Base-by-base conservation (phyloP, 30 jellyfish, hydroid and myxozoan species). In the Phacellophora camtschatica region DNA sequence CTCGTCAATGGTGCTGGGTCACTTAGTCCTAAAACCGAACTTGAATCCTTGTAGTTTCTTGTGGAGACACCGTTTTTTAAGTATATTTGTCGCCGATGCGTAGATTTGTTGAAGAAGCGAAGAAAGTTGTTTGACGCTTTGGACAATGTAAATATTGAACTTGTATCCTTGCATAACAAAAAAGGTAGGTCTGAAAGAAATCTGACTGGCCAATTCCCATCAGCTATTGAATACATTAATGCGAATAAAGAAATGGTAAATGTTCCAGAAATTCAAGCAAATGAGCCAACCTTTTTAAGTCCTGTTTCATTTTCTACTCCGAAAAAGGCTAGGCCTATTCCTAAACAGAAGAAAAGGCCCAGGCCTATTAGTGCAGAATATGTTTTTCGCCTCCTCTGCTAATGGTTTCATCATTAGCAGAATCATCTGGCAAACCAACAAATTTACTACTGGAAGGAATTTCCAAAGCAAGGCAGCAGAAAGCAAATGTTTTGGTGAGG, bases 11-110 rank as follows among this genome's bases (percentile, higher is more conserved):
- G 53, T 39, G 53, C 53, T 39, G 53, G 53, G 10, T 39, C 53
- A 8, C 13, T 39, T 39, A 39, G 53, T 39, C 53, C 53, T 5
- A 39, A 39, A 39, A 13, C 53, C 13, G 53, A 39, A 39, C 8
- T 39, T 39, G 53, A 39, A 39, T 39, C 53, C 10, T 39, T 39
- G 13, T 8, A 39, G 53, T 39, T 39, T 39, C 53, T 39, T 39
- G 53, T 39, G 13, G 53, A 39, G 53, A 39, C 53, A 39, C 53
- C 53, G 53, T 35, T 29, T 6, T 12, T n/a, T 48, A 43, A 48
- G 25, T 69, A 69, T 45, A 48, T 69, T 69, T 69, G 53, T 39
- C 53, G 53, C 53, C 53, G 53, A 5, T 39, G 53, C 53, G 53
- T 39, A 39, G 53, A 39, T 8, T 13, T 39, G 53, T 39, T 39